Conservation (phyloP, 2,113 vertebrate genomes). For the Rissa tridactyla region DNA sequence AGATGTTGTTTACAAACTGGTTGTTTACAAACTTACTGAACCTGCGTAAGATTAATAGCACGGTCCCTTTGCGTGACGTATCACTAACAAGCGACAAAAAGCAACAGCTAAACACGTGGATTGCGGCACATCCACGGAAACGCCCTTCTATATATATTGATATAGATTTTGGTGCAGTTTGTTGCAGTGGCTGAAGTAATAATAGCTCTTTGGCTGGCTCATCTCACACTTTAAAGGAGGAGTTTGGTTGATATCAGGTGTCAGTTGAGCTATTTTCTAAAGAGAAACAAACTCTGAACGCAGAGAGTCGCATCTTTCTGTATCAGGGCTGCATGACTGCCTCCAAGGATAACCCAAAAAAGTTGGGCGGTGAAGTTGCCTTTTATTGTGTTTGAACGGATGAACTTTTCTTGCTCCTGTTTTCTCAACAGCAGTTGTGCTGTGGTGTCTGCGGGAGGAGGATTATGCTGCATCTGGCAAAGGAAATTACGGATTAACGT, state of each 20-base stretch:
- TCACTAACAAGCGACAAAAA: conserved; percentile 38
- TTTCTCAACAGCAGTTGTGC: conserved; percentile 1
- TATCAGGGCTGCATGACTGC: background rate
- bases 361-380: background rate
- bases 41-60: background rate
- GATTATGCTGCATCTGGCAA: conserved; percentile 52
- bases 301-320: background rate
- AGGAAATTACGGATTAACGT: conserved; percentile 64
- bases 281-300: background rate
- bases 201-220: background rate
- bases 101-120: background rate
- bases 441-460: conserved; percentile 34
- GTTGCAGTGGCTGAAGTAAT: background rate
- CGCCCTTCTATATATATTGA: background rate
- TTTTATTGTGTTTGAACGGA: background rate
- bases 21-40: background rate
- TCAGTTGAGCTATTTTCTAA: background rate
- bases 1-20: background rate
- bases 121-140: background rate
- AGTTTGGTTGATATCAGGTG: background rate
- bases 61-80: conserved; percentile 7
- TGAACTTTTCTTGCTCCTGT: background rate
- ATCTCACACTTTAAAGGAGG: background rate
- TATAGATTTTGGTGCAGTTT: background rate
- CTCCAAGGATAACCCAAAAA: background rate